Percentiles rank a stretch among this genome's conserved stretches.
Conservation (phyloP, 2,113 vertebrate species). For the Alexandromys fortis region DNA sequence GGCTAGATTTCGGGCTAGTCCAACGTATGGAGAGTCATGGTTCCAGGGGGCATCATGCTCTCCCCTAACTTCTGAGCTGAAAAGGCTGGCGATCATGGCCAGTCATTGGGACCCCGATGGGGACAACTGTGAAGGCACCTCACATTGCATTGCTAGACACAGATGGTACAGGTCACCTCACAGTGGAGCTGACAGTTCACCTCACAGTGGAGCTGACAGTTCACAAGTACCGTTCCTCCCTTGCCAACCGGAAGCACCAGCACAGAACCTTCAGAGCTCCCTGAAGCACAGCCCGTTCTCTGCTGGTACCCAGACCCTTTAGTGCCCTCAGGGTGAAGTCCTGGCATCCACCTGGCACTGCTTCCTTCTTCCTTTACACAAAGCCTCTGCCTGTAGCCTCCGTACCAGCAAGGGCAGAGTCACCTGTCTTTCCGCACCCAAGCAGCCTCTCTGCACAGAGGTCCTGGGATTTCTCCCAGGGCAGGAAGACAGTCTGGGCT, state of each 20-base stretch:
- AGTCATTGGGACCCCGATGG: background rate
- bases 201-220: too few relatives aligned
- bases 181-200: background rate
- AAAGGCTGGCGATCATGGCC: background rate
- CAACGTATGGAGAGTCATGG: background rate
- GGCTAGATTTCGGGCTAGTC: background rate
- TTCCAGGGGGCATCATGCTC: background rate
- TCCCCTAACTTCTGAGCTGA: background rate
- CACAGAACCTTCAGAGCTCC: background rate
- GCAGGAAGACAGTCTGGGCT: background rate
- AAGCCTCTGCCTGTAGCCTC: background rate
- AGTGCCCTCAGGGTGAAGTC: background rate
- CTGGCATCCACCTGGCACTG: background rate
- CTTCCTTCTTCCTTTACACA: background rate
- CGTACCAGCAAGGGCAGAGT: background rate
- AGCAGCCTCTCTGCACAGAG: background rate
- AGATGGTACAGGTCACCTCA: background rate
- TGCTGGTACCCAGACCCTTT: background rate
- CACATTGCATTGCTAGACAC: background rate
- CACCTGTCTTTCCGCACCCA: background rate
- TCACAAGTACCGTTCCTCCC: background rate
- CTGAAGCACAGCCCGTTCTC: background rate
- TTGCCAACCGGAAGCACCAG: background rate
- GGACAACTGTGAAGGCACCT: background rate
- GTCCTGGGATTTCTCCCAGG: background rate